These are phyloP conservation scores for Platyura marginata DNA, from an alignment of 1,140 invertebrate genomes.

Conservation along the genomic window DNA sequence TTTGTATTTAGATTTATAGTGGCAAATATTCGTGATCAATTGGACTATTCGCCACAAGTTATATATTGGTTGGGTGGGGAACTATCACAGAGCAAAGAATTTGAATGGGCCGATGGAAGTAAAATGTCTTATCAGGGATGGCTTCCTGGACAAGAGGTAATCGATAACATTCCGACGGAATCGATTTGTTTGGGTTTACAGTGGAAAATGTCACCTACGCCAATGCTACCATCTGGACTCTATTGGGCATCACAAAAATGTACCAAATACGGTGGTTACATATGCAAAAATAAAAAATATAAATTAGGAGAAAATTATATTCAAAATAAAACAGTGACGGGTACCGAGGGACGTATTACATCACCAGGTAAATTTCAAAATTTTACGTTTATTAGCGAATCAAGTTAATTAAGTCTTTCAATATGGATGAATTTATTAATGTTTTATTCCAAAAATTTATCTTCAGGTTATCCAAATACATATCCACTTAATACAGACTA, in stretches of 20 bases:
- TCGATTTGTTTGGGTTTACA: constrained; percentile 34
- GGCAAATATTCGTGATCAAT: constrained; percentile 37
- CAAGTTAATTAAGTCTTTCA: not conserved
- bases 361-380: constrained; percentile 8
- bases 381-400: not conserved
- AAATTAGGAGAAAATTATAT: constrained; percentile 15
- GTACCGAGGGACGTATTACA: constrained; percentile 25
- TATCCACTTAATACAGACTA: constrained; percentile 52
- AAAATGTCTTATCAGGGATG: constrained; percentile 33
- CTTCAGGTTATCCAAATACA: constrained; percentile 35
- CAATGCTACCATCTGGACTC: constrained; percentile 35
- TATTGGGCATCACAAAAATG: constrained; percentile 41
- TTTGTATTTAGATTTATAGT: constrained; percentile 34
- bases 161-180: constrained; percentile 13
- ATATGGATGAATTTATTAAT: too few relatives aligned
- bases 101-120: constrained; percentile 39
- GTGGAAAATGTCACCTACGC: constrained; percentile 37
- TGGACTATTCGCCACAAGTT: constrained; percentile 43
- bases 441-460: too few relatives aligned
- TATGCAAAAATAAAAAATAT: constrained; percentile 30
- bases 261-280: constrained; percentile 38
- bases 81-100: constrained; percentile 20
- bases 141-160: constrained; percentile 27
- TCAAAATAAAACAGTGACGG: constrained; percentile 28
- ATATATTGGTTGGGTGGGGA: constrained; percentile 45